Base-by-base conservation (phyloP, 2,888 invertebrate genomes). In the Plusia festucae region DNA sequence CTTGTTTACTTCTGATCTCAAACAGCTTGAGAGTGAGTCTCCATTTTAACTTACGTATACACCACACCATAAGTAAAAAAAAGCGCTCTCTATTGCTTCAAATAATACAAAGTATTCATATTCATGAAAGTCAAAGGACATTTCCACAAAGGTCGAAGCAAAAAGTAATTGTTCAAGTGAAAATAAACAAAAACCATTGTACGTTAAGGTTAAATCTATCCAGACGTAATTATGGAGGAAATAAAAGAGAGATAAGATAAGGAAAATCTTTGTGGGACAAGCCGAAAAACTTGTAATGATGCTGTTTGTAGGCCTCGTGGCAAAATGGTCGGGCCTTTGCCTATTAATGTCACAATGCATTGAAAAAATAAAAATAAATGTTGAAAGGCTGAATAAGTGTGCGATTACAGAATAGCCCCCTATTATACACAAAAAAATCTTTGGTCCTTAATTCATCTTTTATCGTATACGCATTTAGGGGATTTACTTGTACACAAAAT, bases 101-200 rank as follows among this genome's bases (percentile, higher is more conserved):
- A 5, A 40, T 6, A 40, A 7, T 7, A 40, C 1, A 5, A 40
- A 30, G 51, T 27, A 52, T 60, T 59, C 22, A 60, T 52, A 54
- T 56, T 51, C 52, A n/a, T 30, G 40, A 53, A 59, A 44, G 34
- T 52, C 27, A 22, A 63, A 44, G 24, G 32, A 11, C 22, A 18
- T 40, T 16, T 16, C 54, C 54, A 59, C 71, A 61, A 68, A 68
- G 55, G 61, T 56, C 9, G 18, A 58, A 57, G 66, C 71, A 77
- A 77, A 78, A 75, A 71, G 68, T 79, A 79, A 75, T 68, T 75
- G 70, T 70, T 75, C 61, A 69, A 77, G 76, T 77, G 68, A 68
- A 77, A 75, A 77, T 79, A 77, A 79, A 79, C 79, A 79, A 77
- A 68, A 76, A 71, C 61, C 73, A 75, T 72, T 72, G 72, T 72